Conservation (phyloP, 2,797 vertebrate species). For the Anableps anableps region DNA sequence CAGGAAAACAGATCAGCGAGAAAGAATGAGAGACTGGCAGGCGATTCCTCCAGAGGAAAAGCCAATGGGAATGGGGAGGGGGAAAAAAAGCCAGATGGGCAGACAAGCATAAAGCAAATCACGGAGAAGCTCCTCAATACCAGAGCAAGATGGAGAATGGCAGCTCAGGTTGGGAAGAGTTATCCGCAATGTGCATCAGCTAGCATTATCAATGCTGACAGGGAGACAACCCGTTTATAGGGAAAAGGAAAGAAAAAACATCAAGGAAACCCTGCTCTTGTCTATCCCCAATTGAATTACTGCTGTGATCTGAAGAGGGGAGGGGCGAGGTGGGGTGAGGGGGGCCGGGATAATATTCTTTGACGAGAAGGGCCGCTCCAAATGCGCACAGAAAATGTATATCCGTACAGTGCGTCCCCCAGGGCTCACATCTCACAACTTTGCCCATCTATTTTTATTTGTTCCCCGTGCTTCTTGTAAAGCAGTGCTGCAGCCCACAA, state of each 20-base stretch:
- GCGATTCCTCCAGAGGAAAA: conserved; percentile 50
- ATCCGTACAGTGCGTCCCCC: conserved; percentile 65
- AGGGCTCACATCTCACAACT: conserved; percentile 75
- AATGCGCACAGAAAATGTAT: conserved; percentile 69
- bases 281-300: conserved; percentile 79
- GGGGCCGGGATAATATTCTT: conserved; percentile 61
- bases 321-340: neutral
- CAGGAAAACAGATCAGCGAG: conserved; percentile 67
- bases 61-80: conserved; percentile 13
- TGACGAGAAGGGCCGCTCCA: conserved; percentile 67
- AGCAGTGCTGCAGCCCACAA: conserved; percentile 69
- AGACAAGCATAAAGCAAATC: conserved; percentile 70
- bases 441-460: conserved; percentile 77
- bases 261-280: conserved; percentile 72
- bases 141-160: conserved; percentile 56
- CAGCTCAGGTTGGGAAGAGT: conserved; percentile 58
- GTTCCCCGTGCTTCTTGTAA: conserved; percentile 72
- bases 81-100: conserved; percentile 56
- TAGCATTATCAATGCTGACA: conserved; percentile 78
- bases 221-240: conserved; percentile 76
- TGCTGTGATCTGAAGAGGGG: conserved; percentile 61
- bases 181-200: conserved; percentile 64
- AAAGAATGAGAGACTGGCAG: conserved; percentile 56
- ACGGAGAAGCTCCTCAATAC: conserved; percentile 60
- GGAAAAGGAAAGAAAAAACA: conserved; percentile 58